A percentile compares a stretch with the other conserved stretches of the same genome.
Conservation (phyloP, 2,113 vertebrate species). For the Romanogobio albipinnatus region DNA sequence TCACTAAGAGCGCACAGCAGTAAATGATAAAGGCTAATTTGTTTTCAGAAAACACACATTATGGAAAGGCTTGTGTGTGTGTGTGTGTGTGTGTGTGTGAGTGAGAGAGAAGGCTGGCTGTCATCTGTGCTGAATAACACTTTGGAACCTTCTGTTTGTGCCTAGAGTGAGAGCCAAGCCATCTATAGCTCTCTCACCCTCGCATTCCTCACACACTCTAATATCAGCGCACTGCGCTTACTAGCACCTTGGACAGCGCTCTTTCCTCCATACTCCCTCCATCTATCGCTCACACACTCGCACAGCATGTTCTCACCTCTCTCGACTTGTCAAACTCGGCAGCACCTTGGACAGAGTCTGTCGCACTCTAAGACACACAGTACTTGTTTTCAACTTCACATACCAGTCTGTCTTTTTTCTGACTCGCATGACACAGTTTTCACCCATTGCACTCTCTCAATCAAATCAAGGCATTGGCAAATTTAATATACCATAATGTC, state of each 20-base stretch:
- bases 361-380: conserved; percentile 18
- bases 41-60: conserved; percentile 46
- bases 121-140: conserved; percentile 45
- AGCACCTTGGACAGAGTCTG: conserved; percentile 64
- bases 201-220: conserved; percentile 32
- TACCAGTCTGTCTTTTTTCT: conserved; percentile 14
- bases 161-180: conserved; percentile 55
- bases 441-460: not conserved
- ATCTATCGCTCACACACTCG: conserved; percentile 51
- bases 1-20: not conserved
- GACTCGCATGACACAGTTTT: conserved; percentile 37
- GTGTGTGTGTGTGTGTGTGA: not conserved
- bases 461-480: not conserved
- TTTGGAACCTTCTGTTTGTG: conserved; percentile 60
- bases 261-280: conserved; percentile 23
- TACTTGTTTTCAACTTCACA: conserved; percentile 33
- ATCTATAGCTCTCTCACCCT: conserved; percentile 43
- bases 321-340: conserved; percentile 50
- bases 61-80: conserved; percentile 32
- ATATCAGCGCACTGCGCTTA: conserved; percentile 15
- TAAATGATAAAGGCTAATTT: conserved; percentile 38
- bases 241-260: conserved; percentile 44
- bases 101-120: conserved; percentile 41
- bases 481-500: not conserved
- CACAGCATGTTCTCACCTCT: conserved; percentile 51